Evolutionary conservation across 2,797 vertebrate species (phyloP).

Genomic region (Pseudochaenichthys georgianus): DNA sequence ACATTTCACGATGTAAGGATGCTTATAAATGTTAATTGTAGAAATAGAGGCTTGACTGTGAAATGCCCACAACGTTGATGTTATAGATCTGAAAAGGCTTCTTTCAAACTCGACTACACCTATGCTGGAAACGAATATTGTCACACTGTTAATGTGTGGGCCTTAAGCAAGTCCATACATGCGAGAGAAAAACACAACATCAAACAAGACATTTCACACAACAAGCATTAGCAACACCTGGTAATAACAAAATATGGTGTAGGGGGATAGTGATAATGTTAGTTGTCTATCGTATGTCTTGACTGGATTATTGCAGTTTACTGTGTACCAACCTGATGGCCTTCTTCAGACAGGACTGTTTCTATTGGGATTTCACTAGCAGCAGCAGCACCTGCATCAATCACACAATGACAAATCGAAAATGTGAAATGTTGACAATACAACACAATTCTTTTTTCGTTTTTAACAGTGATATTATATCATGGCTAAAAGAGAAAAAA

Average conservation of each 20-base stretch:
- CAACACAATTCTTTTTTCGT: too few relatives aligned
- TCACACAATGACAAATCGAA: constrained; percentile 15
- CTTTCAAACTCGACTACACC: not conserved
- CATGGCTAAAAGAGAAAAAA: too few relatives aligned
- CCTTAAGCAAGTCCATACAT: not conserved
- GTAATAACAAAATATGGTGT: not conserved
- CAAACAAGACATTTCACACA: not conserved
- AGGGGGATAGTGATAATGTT: not conserved
- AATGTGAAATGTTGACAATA: not conserved
- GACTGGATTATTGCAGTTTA: not conserved
- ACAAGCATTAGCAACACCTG: not conserved
- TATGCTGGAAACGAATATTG: not conserved
- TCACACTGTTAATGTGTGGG: not conserved
- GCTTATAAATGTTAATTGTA: not conserved
- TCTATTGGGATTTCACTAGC: constrained; percentile 72
- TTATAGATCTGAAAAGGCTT: not conserved
- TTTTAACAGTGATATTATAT: too few relatives aligned
- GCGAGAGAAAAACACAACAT: not conserved
- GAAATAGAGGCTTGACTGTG: not conserved
- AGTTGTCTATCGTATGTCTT: not conserved
- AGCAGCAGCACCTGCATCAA: constrained; percentile 72
- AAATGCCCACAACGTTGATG: not conserved
- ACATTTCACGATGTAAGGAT: not conserved
- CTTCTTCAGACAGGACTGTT: constrained; percentile 83
- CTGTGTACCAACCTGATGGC: constrained; percentile 80